Conservation (phyloP, 2,797 vertebrate genomes). For the Thalassophryne amazonica region DNA sequence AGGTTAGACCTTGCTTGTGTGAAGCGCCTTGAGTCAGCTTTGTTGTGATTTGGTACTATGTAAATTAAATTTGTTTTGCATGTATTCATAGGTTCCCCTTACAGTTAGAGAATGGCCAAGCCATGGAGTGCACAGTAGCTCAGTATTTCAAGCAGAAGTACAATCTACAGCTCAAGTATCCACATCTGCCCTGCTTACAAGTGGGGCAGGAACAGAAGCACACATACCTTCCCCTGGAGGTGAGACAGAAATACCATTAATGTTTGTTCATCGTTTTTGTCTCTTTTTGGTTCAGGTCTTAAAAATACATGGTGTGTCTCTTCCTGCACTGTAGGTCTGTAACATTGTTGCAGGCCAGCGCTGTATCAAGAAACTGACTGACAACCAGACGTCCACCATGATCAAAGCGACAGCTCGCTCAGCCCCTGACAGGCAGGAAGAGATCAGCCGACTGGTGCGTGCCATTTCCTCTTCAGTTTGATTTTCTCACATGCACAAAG, state of each 20-base stretch:
- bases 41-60: too few species aligned
- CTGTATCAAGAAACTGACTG: slow-evolving; percentile 97
- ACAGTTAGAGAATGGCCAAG: slow-evolving; percentile 98
- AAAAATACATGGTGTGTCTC: too few species aligned
- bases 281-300: background rate
- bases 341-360: slow-evolving; percentile 97
- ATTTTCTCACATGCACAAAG: too few species aligned
- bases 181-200: slow-evolving; percentile 96
- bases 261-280: background rate
- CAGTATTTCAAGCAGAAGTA: slow-evolving; percentile 99
- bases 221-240: slow-evolving; percentile 97
- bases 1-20: too few species aligned
- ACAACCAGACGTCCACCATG: slow-evolving; percentile 99
- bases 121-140: slow-evolving; percentile 98
- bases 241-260: slow-evolving; percentile 50
- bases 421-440: slow-evolving; percentile 95
- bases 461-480: background rate
- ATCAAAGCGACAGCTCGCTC: slow-evolving; percentile 97
- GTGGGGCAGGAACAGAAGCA: slow-evolving; percentile 99
- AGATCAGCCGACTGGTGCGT: slow-evolving; percentile 96
- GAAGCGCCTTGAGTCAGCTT: too few species aligned
- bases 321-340: slow-evolving; percentile 82
- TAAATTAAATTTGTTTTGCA: too few species aligned
- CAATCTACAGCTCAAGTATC: slow-evolving; percentile 96
- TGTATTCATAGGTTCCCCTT: slow-evolving; percentile 86